Conservation (phyloP, 1,140 invertebrate species). For the Leptinotarsa texana region DNA sequence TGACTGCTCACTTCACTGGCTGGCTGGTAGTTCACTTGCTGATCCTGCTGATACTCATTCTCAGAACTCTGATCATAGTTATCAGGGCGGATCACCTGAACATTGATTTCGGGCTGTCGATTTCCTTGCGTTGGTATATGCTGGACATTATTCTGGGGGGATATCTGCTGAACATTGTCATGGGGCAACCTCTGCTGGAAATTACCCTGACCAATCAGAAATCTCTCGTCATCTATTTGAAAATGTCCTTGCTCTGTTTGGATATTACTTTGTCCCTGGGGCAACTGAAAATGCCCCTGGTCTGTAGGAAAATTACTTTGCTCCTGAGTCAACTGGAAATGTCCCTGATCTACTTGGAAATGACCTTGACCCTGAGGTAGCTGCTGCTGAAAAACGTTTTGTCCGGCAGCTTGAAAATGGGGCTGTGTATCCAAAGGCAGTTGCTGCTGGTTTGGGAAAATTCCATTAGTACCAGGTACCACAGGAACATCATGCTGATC, state of each 20-base stretch:
- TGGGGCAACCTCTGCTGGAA: not conserved
- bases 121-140: not conserved
- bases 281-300: not conserved
- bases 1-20: conserved; percentile 22
- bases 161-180: not conserved
- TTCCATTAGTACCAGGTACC: not conserved
- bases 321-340: conserved; percentile 5
- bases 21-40: not conserved
- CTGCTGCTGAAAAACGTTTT: not conserved
- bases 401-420: not conserved
- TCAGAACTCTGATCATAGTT: not conserved
- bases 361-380: not conserved
- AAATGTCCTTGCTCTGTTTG: conserved; percentile 6
- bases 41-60: not conserved
- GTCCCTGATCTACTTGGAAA: conserved; percentile 1
- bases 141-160: not conserved
- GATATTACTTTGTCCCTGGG: conserved; percentile 8
- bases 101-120: not conserved
- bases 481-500: conserved; percentile 25
- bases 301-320: conserved; percentile 2
- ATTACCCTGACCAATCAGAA: not conserved
- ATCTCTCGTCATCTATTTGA: not conserved
- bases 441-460: conserved; percentile 3
- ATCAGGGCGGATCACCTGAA: not conserved
- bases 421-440: conserved; percentile 11